phyloP scores from a whole-genome alignment of 92 coral and sea anemone genomes.

The Bergia puertoricense region DNA sequence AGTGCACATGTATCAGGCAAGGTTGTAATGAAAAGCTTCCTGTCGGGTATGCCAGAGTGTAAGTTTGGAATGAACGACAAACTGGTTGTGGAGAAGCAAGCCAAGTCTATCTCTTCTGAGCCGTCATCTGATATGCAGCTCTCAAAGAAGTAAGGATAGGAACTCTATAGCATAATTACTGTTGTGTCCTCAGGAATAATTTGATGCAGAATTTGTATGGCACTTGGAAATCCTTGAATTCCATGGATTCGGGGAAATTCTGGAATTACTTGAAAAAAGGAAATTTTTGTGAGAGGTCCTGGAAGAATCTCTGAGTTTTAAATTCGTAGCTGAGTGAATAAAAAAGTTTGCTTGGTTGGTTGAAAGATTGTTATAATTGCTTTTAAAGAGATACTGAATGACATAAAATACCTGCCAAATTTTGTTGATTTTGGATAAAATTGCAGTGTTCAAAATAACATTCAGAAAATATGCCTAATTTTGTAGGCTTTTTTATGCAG shows the following conservation, averaged over 20 bases:
- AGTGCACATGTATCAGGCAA: constrained; percentile 99
- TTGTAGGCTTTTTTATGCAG: too few species aligned
- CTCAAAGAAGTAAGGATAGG: constrained; percentile 78
- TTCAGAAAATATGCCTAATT: too few species aligned
- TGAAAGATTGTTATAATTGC: too few species aligned
- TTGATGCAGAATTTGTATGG: background rate
- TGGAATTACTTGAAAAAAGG: too few species aligned
- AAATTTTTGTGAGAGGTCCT: too few species aligned
- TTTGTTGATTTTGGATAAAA: too few species aligned
- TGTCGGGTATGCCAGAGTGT: constrained; percentile 99
- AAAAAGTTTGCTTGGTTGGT: too few species aligned
- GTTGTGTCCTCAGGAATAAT: background rate
- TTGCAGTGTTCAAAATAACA: too few species aligned
- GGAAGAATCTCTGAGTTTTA: too few species aligned
- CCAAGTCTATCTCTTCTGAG: constrained; percentile 80
- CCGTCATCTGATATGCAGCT: constrained; percentile 76
- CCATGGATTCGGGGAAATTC: background rate
- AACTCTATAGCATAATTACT: background rate
- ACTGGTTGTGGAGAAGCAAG: constrained; percentile 94
- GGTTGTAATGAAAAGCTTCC: constrained; percentile 97
- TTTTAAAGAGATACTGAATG: too few species aligned
- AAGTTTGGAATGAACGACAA: constrained; percentile 99
- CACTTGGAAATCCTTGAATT: background rate
- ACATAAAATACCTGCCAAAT: too few species aligned
- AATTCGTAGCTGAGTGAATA: too few species aligned